Evolutionary conservation across 2,797 vertebrate species (phyloP), one percentile per base, ranked within the genome.

Genomic region (Taenioides sp.): DNA sequence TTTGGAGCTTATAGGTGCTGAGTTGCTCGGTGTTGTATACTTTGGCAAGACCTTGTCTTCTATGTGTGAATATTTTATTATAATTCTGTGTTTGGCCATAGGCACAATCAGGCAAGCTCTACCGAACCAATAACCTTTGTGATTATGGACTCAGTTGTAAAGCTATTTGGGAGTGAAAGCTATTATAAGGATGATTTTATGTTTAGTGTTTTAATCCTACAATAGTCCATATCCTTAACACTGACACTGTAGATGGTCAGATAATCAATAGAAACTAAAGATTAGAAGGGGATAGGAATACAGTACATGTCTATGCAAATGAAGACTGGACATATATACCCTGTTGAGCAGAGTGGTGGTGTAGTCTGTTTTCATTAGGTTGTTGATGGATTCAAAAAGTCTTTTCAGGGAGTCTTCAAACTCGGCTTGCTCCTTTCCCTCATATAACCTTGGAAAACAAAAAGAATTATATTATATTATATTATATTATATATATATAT

Each of bases 381-480:
- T 97, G 93, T 98, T 99, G 91, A 99, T 99, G 78, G 98, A 99
- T 89, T 98, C 96, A 90, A 99, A 99, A 76, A 99, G 96, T 58
- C 91, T 93, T 78, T 94, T 95, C 91, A 99, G 95, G 2, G 97
- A 98, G 79, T 97, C 95, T 87, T 99, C 98, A 92, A 99, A 99
- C 83, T 98, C 96, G 0, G 77, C 91, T 91, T 98, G 96, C 85
- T 99, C 98, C 85, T 98, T 98, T 76, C 96, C 96, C 88, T 99
- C 98, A 25, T 99, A 99, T 7, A 99, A 87, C 86, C 98, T 99
- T 65, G 1, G 58, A 66, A 52, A 27, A 27, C 16, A 47, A 67
- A 31, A 50, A 75, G 22, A 74, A 68, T 25, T 66, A 72, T 55
- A n/a, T n/a, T n/a, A n/a, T n/a, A n/a, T n/a, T n/a, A n/a, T n/a